These are phyloP conservation scores for Epiblema foenella DNA, from an alignment of 2,888 invertebrate species.

Conservation along the genomic window DNA sequence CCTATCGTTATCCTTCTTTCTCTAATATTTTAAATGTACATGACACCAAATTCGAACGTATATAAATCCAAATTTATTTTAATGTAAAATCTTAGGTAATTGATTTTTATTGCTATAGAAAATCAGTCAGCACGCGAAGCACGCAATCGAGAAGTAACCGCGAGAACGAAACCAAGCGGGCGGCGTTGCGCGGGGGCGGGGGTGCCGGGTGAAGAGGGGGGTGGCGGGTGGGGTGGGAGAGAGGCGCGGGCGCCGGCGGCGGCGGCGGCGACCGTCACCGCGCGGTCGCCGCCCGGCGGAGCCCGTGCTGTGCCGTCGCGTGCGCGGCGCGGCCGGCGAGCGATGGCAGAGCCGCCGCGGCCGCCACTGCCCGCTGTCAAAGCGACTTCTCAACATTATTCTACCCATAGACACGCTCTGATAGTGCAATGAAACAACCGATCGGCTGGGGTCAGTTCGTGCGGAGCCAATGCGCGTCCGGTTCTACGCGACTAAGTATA, in stretches of 20 bases:
- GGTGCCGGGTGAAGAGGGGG: slow-evolving; percentile 53
- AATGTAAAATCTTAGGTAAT: slow-evolving; percentile 86
- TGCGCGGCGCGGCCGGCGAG: slow-evolving; percentile 46
- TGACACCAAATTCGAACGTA: slow-evolving; percentile 86
- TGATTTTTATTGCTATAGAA: slow-evolving; percentile 87
- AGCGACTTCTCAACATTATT: slow-evolving; percentile 61
- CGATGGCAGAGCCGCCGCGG: slow-evolving; percentile 33
- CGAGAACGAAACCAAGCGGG: slow-evolving; percentile 84
- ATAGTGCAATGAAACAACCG: slow-evolving; percentile 74
- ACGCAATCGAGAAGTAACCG: slow-evolving; percentile 86
- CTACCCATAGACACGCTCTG: slow-evolving; percentile 73
- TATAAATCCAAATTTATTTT: slow-evolving; percentile 85
- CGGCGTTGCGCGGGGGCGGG: slow-evolving; percentile 71
- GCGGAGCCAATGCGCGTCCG: slow-evolving; percentile 84
- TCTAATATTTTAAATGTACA: slow-evolving; percentile 85
- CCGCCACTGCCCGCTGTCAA: slow-evolving; percentile 58
- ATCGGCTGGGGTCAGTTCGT: slow-evolving; percentile 79
- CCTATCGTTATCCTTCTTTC: slow-evolving; percentile 82
- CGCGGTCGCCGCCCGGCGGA: slow-evolving; percentile 35
- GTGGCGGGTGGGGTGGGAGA: slow-evolving; percentile 54
- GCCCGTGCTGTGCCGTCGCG: slow-evolving; percentile 24
- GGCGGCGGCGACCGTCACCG: slow-evolving; percentile 49
- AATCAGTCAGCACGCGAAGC: slow-evolving; percentile 86
- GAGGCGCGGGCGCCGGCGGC: slow-evolving; percentile 54
- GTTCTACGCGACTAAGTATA: slow-evolving; percentile 84